Evolutionary conservation across 1,140 invertebrate genomes (phyloP), one percentile per base, ranked within the genome.

Genomic region (Nymphalis io): DNA sequence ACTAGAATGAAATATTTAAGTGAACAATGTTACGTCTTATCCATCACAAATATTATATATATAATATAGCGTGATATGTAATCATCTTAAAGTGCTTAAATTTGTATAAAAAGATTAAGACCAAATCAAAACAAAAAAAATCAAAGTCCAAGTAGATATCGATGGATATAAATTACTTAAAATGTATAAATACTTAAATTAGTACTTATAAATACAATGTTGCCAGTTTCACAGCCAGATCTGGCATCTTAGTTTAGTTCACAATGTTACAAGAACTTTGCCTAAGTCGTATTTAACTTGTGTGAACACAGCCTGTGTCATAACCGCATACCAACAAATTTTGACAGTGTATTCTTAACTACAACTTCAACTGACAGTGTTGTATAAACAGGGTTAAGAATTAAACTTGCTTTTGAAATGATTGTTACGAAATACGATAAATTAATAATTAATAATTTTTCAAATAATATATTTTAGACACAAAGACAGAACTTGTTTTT

Each of bases 261-360:
- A 78, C 75, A 84, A 79, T 88, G 85, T 88, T 78, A 75, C 78
- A 67, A 78, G 79, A 88, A 88, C 79, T 87, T 86, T 78, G 74
- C 74, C 84, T 87, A 88, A 88, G 85, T 88, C 85, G 82, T 89
- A 89, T 89, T 89, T 89, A 87, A 89, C 81, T 87, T 89, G 69
- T 74, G 79, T 75, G 83, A 84, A 78, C 81, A 87, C 81, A 88
- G 87, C 82, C 83, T 88, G 84, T 82, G 82, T 82, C 80, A 76
- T 75, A 73, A 82, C 84, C 87, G 82, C 87, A 84, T 82, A 85
- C 83, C 82, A 89, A 88, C 83, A 84, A 84, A 89, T 89, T 89
- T 85, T 89, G 87, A 88, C 87, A 89, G 84, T 73, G 78, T 80
- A 80, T 78, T 81, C 78, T 85, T 80, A 80, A 68, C 70, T 81